Base-by-base conservation (phyloP, 2,797 vertebrate genomes). In the Sebastes wilsoni region DNA sequence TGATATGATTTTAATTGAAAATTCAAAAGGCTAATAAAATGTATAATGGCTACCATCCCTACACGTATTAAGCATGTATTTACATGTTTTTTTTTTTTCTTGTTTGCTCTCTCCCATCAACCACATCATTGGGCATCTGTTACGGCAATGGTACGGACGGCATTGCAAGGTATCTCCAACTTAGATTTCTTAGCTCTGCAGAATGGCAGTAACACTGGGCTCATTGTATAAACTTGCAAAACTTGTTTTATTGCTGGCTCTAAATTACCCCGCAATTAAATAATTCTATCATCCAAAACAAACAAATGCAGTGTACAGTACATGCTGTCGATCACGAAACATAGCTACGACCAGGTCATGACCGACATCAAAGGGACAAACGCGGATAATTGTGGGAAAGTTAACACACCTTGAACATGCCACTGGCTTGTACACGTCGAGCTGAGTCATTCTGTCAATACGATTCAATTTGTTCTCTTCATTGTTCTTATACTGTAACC, bases 191-290 rank as follows among this genome's bases (percentile, higher is more conserved):
- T 34, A 14, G 55, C 23, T 66, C 38, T 22, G 11, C 8, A 16
- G 14, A 38, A 27, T 18, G 13, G 27, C 28, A 75, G 11, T 1
- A 11, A 8, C 65, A 56, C 34, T 8, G 8, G 4, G 8, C 11
- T 60, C 23, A 34, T 70, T 72, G 2, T 56, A 5, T 30, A 9
- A 76, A 13, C 64, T 66, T 34, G 79, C 56, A 70, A 74, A 77
- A 80, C 73, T 25, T 38, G 84, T 87, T 89, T 55, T 5, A 58
- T 28, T 77, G 22, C 69, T 81, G 56, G 13, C 32, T 54, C 7
- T 54, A n/a, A 69, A 65, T 59, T 27, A 54, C 23, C 5, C 22
- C 56, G 36, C 28, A 74, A 82, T 87, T 81, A 82, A 69, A 83
- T 77, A 58, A 27, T 18, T 61, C n/a, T 42, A 2, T 36, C 11